Evolutionary conservation across 2,797 vertebrate genomes (phyloP), one percentile per base, ranked within the genome.

Genomic region (Sternotherus odoratus): DNA sequence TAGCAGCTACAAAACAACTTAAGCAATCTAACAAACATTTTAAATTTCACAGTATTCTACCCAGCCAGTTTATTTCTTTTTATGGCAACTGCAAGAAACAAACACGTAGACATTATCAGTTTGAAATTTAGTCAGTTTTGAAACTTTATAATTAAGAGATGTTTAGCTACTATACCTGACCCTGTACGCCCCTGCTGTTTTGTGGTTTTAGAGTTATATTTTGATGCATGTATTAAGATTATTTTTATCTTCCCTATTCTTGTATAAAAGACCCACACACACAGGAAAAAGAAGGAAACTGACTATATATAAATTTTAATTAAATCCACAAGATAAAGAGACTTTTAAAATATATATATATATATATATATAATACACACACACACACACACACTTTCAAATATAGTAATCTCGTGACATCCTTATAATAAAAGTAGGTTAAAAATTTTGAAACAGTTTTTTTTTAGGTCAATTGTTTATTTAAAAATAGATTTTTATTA

Each of bases 1-100:
- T 95, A 89, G 91, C 92, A 92, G 95, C 92, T 90, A 95, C 87
- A 77, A 85, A 83, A 82, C 91, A 74, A 91, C 92, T 93, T 95
- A 89, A 94, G 66, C 90, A 91, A 84, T 26, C 19, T 91, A 86
- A 83, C 46, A 77, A 96, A 92, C 90, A 83, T 87, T 93, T 93
- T 90, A 82, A 85, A 94, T 93, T 93, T 88, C 87, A 39, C 93
- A n/a, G 94, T 95, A 89, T 77, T 60, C 60, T 90, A 69, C 85
- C 85, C 90, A 91, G 54, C 54, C 12, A 28, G 54, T 57, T 26
- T 28, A 57, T 57, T 57, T 57, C 26, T 57, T 57, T 28, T 57
- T 94, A 36, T 87, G 95, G 90, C 77, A 91, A 94, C 77, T 83
- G 89, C 92, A 86, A 92, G 84, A 85, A 89, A 54, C 82, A 92